These are phyloP conservation scores for Bos indicus DNA, from an alignment of 2,113 vertebrate genomes.

Conservation along the genomic window DNA sequence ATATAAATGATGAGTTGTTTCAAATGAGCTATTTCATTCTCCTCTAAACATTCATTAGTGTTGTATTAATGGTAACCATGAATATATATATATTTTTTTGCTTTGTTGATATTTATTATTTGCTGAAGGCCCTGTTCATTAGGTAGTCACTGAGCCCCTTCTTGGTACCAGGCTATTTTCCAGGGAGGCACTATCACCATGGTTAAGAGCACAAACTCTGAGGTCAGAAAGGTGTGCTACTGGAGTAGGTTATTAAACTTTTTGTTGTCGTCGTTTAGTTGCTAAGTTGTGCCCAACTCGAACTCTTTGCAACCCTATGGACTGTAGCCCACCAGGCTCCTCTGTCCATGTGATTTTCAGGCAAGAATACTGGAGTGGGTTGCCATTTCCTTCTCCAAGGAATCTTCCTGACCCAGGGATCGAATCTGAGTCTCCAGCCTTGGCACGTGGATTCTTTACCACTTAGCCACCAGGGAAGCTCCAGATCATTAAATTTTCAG, in stretches of 20 bases:
- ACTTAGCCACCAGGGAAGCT: neutral
- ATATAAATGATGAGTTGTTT: neutral
- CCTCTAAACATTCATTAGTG: neutral
- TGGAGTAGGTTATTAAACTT: neutral
- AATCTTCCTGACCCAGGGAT: neutral
- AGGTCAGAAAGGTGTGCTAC: too few relatives aligned
- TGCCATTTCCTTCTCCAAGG: neutral
- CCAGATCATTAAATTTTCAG: neutral
- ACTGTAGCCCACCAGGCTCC: neutral
- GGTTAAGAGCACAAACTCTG: neutral
- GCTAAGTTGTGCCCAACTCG: neutral
- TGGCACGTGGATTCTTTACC: neutral
- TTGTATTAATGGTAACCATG: neutral
- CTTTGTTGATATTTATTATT: neutral
- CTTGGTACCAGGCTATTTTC: neutral
- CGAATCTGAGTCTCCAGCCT: accelerated
- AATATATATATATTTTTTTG: neutral
- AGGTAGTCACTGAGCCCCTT: neutral
- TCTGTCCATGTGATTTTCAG: neutral
- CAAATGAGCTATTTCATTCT: neutral
- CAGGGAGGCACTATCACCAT: neutral
- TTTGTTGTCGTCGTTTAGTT: neutral
- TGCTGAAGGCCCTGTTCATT: neutral
- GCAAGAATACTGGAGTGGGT: neutral
- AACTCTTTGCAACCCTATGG: neutral